Conservation (phyloP, 2,888 invertebrate species). For the Nomada lathburiana region DNA sequence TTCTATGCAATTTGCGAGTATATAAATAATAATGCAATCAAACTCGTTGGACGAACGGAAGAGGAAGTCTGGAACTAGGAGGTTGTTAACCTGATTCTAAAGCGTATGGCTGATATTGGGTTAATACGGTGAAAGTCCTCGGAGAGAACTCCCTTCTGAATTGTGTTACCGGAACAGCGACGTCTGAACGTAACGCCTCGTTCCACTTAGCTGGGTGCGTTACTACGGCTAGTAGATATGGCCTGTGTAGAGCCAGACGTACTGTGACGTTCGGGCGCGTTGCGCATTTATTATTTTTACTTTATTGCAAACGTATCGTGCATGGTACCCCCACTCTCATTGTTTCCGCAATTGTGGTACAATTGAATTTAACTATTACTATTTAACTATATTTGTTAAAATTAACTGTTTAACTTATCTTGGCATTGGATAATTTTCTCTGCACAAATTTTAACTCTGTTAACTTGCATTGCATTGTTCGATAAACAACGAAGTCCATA, state of each 20-base stretch:
- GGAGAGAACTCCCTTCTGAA: conserved; percentile 69
- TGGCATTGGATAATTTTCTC: too few species aligned
- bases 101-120: conserved; percentile 71
- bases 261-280: conserved; percentile 46
- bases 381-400: too few species aligned
- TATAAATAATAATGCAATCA: conserved; percentile 10
- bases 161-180: conserved; percentile 72
- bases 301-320: background rate
- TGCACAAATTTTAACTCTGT: too few species aligned
- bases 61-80: conserved; percentile 31
- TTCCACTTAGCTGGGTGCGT: conserved; percentile 71
- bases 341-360: too few species aligned
- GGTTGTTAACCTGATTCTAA: conserved; percentile 70
- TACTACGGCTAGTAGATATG: conserved; percentile 71
- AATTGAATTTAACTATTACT: too few species aligned
- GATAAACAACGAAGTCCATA: too few species aligned
- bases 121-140: conserved; percentile 74
- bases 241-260: conserved; percentile 58
- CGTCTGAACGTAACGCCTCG: conserved; percentile 71
- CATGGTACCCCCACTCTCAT: background rate
- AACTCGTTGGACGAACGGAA: conserved; percentile 21
- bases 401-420: too few species aligned
- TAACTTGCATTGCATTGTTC: too few species aligned
- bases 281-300: conserved; percentile 40
- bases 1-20: background rate